Evolutionary conservation across 2,888 invertebrate genomes (phyloP).

Genomic region (Sarcophaga carnaria): DNA sequence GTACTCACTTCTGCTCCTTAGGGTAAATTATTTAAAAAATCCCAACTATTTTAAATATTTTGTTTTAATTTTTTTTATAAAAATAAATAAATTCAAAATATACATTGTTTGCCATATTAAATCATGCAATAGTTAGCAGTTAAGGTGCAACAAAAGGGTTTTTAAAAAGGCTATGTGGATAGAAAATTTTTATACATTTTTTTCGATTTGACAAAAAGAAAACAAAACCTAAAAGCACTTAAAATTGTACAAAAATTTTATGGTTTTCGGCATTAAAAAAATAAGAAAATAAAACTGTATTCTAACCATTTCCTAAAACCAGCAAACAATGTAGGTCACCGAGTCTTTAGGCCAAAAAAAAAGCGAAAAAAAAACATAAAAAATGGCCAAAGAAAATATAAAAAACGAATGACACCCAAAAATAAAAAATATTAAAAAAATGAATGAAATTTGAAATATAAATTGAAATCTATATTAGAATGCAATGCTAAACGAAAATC

Average conservation of each 20-base stretch:
- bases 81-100: too few species aligned
- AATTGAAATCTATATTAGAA: conserved; percentile 34
- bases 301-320: not conserved
- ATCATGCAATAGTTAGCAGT: too few species aligned
- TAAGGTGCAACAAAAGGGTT: too few species aligned
- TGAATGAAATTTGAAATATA: conserved; percentile 27
- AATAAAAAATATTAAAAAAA: conserved; percentile 16
- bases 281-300: conserved; percentile 5
- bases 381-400: not conserved
- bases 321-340: conserved; percentile 56
- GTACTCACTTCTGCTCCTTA: too few species aligned
- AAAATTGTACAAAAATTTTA: conserved; percentile 22
- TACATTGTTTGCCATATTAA: too few species aligned
- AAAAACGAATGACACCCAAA: not conserved
- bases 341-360: conserved; percentile 31
- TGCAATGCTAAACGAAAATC: not conserved
- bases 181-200: too few species aligned
- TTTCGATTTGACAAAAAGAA: too few species aligned
- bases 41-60: too few species aligned
- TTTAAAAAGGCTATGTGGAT: too few species aligned
- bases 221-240: not conserved
- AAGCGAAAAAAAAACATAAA: not conserved
- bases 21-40: too few species aligned
- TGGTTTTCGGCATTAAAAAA: conserved; percentile 36
- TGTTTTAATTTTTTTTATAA: too few species aligned